Evolutionary conservation across 2,113 vertebrate species (phyloP).

Genomic region (Colossoma macropomum): DNA sequence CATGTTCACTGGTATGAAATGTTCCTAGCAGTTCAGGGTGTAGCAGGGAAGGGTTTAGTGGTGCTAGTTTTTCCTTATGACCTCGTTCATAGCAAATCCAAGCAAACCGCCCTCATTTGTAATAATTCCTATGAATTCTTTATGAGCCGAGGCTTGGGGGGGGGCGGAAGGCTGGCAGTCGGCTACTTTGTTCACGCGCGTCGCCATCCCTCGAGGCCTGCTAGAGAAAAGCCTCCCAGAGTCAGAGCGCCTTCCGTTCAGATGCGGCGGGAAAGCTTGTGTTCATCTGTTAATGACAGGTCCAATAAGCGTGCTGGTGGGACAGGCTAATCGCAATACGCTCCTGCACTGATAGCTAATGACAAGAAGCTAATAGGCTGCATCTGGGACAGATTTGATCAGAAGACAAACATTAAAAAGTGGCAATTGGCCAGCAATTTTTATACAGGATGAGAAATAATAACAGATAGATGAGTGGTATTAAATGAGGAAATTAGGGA

Average conservation of each 20-base stretch:
- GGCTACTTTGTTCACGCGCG: constrained; percentile 17
- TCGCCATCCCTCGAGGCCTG: constrained; percentile 21
- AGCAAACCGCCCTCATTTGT: constrained; percentile 10
- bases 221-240: constrained; percentile 6
- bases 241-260: constrained; percentile 21
- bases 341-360: constrained; percentile 39
- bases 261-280: constrained; percentile 16
- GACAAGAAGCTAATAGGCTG: constrained; percentile 48
- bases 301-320: constrained; percentile 43
- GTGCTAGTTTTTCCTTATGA: neutral
- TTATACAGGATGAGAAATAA: neutral
- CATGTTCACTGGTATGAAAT: neutral
- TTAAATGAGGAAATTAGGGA: neutral
- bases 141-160: constrained; percentile 22
- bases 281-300: constrained; percentile 46
- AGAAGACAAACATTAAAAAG: constrained; percentile 27
- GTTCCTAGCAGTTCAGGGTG: neutral
- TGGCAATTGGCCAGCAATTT: constrained; percentile 37
- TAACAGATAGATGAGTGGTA: constrained; percentile 10
- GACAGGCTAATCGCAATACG: constrained; percentile 38
- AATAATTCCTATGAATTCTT: constrained; percentile 45
- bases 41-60: neutral
- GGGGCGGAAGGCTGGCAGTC: neutral
- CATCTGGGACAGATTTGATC: constrained; percentile 50
- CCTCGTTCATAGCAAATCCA: constrained; percentile 27